phyloP scores from a whole-genome alignment of 2,797 vertebrate species.

The Pithecia hirsuta region DNA sequence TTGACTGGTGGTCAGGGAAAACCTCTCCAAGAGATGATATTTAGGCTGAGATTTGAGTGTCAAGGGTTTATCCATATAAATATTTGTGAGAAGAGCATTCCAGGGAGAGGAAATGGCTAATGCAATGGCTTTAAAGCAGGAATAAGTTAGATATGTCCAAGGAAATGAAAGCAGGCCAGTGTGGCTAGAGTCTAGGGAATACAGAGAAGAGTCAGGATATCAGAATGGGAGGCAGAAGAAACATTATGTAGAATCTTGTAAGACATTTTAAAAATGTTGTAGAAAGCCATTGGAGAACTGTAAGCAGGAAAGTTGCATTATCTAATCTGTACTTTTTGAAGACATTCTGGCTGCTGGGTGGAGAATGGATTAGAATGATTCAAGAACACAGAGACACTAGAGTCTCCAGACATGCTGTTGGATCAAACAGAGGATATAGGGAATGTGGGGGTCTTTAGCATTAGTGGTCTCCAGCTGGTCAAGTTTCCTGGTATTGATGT shows the following conservation, averaged over 20 bases:
- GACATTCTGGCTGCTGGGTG: neutral
- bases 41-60: neutral
- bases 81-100: neutral
- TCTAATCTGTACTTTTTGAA: neutral
- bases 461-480: too few relatives aligned
- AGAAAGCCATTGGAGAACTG: neutral
- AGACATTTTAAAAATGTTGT: neutral
- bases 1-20: neutral
- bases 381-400: neutral
- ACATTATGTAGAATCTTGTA: neutral
- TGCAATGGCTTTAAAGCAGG: neutral
- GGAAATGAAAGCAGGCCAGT: neutral
- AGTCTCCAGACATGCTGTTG: neutral
- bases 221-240: neutral
- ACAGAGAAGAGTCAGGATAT: neutral
- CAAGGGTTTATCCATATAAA: neutral
- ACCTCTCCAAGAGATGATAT: neutral
- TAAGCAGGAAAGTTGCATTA: neutral
- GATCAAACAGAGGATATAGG: neutral
- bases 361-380: neutral
- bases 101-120: neutral
- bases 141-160: neutral
- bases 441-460: neutral
- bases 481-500: neutral
- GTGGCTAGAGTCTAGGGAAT: neutral